These are phyloP conservation scores for Shargacucullia verbasci DNA, from an alignment of 2,888 invertebrate species.

Conservation along the genomic window DNA sequence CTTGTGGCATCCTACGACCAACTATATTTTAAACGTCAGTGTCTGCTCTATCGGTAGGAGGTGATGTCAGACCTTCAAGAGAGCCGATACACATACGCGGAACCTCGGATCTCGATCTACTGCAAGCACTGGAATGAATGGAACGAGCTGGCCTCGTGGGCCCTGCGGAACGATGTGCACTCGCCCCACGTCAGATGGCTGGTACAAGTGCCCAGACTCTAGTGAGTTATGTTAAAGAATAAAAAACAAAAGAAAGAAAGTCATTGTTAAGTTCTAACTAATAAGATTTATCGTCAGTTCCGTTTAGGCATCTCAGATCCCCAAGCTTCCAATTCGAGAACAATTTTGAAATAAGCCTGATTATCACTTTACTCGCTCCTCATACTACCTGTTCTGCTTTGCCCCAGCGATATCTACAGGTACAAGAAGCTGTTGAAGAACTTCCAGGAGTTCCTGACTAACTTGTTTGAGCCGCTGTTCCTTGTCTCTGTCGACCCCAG, in stretches of 20 bases:
- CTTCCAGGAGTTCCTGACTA: constrained; percentile 98
- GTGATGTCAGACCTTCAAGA: constrained; percentile 98
- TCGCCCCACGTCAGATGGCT: constrained; percentile 98
- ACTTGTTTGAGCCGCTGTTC: constrained; percentile 98
- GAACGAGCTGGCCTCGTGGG: constrained; percentile 99
- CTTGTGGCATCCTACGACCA: no score
- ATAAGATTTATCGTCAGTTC: no score
- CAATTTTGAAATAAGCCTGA: no score
- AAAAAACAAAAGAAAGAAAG: no score
- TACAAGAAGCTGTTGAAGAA: constrained; percentile 97
- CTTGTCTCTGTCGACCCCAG: constrained; percentile 98
- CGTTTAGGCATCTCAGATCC: no score
- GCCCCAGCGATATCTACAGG: constrained; percentile 97
- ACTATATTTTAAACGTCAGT: no score
- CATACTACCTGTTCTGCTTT: constrained; percentile 47
- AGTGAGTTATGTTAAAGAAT: constrained; percentile 92
- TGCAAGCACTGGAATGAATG: constrained; percentile 97
- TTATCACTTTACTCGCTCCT: no score
- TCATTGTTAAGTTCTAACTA: no score
- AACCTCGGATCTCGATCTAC: constrained; percentile 98
- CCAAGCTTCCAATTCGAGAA: no score
- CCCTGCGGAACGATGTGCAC: constrained; percentile 96
- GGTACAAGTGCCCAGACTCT: constrained; percentile 98
- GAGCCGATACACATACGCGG: constrained; percentile 99
- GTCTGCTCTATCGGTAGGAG: constrained; percentile 89